Evolutionary conservation across 2,888 invertebrate genomes (phyloP).

Genomic region (Charanyca ferruginea): DNA sequence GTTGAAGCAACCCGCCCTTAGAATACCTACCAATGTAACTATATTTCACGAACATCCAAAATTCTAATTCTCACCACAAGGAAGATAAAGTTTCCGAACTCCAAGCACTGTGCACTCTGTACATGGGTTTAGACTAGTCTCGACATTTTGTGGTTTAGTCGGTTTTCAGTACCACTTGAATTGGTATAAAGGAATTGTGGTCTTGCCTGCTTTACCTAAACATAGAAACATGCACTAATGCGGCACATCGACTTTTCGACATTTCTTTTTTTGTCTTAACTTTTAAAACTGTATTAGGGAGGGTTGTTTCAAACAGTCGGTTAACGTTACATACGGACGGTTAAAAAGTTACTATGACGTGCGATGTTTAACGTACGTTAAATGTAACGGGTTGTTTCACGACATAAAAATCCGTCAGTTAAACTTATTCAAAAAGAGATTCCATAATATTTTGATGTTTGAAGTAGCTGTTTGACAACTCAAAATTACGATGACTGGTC

Average conservation of each 20-base stretch:
- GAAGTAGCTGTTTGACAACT: too few species aligned
- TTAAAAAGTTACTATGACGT: too few species aligned
- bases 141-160: conserved; percentile 36
- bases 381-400: too few species aligned
- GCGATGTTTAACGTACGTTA: too few species aligned
- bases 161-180: conserved; percentile 34
- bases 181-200: conserved; percentile 24
- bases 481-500: too few species aligned
- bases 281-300: background rate
- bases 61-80: conserved; percentile 2
- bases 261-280: background rate
- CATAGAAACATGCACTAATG: background rate
- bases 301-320: too few species aligned
- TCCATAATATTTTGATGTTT: too few species aligned
- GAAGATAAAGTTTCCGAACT: conserved; percentile 31
- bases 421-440: too few species aligned
- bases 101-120: conserved; percentile 15
- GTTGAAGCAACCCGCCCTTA: too few species aligned
- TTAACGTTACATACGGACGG: too few species aligned
- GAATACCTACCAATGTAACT: background rate
- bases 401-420: too few species aligned
- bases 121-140: conserved; percentile 28
- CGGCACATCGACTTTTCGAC: background rate
- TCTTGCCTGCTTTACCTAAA: conserved; percentile 5
- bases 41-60: conserved; percentile 16